phyloP scores from a whole-genome alignment of 2,797 vertebrate genomes.

The Holocentrus rufus region DNA sequence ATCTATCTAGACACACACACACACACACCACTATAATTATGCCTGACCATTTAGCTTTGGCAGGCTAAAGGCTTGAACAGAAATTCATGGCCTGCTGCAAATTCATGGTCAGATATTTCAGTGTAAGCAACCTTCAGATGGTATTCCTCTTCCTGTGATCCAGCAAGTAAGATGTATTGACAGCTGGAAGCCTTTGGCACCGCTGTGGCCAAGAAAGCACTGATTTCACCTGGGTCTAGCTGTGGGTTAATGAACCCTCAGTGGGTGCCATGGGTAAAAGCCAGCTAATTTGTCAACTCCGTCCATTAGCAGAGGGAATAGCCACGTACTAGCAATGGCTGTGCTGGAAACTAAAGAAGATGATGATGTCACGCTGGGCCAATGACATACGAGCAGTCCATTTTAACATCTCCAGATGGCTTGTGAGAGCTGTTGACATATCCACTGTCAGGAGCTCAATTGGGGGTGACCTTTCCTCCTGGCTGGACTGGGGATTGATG shows the following conservation, averaged over 20 bases:
- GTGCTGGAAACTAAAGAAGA: slow-evolving; percentile 27
- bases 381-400: slow-evolving; percentile 39
- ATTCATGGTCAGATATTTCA: neutral
- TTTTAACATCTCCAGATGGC: slow-evolving; percentile 59
- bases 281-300: slow-evolving; percentile 25
- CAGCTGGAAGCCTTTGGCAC: slow-evolving; percentile 12
- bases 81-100: slow-evolving; percentile 10
- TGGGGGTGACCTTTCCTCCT: slow-evolving; percentile 66
- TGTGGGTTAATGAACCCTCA: slow-evolving; percentile 31
- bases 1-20: neutral
- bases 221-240: slow-evolving; percentile 10
- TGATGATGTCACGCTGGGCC: slow-evolving; percentile 44
- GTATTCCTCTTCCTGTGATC: slow-evolving; percentile 13
- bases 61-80: slow-evolving; percentile 1
- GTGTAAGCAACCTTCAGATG: neutral
- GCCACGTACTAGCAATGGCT: slow-evolving; percentile 18
- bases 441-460: slow-evolving; percentile 57
- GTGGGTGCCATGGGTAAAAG: slow-evolving; percentile 1
- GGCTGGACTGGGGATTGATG: slow-evolving; percentile 56
- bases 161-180: slow-evolving; percentile 31
- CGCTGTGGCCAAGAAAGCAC: neutral
- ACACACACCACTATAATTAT: slow-evolving; percentile 22
- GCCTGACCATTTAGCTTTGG: slow-evolving; percentile 5
- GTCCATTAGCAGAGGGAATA: slow-evolving; percentile 28
- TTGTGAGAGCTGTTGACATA: slow-evolving; percentile 63